These are phyloP conservation scores for Vanacampus margaritifer DNA, from an alignment of 2,113 vertebrate genomes.

Conservation along the genomic window DNA sequence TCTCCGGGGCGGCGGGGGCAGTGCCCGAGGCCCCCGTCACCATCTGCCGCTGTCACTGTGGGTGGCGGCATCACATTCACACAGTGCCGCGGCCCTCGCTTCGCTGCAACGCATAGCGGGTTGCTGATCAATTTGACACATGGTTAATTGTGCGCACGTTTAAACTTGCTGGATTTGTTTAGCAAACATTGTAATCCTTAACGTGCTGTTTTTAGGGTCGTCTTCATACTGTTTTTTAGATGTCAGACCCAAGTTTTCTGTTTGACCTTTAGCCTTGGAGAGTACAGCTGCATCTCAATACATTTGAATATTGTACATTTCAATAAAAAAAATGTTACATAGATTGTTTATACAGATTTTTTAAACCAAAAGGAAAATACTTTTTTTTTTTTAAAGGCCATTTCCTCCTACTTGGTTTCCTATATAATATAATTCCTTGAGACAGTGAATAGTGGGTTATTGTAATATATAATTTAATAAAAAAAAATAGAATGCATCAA, in stretches of 20 bases:
- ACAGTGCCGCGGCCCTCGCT: constrained; percentile 22
- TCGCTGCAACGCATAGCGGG: constrained; percentile 5
- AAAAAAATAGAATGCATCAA: too few species aligned
- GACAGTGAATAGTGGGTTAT: too few species aligned
- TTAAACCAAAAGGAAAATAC: too few species aligned
- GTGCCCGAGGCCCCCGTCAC: constrained; percentile 34
- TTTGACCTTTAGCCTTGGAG: background rate
- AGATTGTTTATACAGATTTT: too few species aligned
- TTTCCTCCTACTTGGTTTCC: too few species aligned
- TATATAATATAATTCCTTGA: too few species aligned
- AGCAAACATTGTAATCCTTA: too few species aligned
- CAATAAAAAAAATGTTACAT: too few species aligned
- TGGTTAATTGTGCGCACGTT: background rate
- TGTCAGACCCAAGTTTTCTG: background rate
- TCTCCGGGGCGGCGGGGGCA: constrained; percentile 8
- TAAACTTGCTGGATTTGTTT: background rate
- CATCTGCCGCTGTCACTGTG: constrained; percentile 61
- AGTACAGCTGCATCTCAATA: background rate
- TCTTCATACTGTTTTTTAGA: background rate
- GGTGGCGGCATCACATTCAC: constrained; percentile 28
- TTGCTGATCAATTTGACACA: background rate
- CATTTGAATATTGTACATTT: too few species aligned
- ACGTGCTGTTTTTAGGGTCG: background rate
- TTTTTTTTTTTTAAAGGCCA: too few species aligned
- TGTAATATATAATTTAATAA: too few species aligned